Evolutionary conservation across 2,888 invertebrate genomes (phyloP).

Genomic region (Drosophila prostipennis): DNA sequence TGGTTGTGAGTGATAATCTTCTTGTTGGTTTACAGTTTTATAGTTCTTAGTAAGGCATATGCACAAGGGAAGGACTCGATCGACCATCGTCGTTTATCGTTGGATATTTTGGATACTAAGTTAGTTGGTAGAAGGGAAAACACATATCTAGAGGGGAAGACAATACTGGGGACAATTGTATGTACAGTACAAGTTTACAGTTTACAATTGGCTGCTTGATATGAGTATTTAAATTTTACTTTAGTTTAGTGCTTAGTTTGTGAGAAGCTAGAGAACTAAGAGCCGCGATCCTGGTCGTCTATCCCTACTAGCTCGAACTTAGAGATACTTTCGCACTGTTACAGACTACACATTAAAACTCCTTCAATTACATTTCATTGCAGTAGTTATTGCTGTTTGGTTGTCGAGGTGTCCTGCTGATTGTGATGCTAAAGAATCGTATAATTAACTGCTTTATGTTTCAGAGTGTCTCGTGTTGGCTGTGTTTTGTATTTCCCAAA

Average conservation of each 20-base stretch:
- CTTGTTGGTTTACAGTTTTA: not conserved
- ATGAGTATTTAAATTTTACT: slow-evolving; percentile 37
- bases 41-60: slow-evolving; percentile 59
- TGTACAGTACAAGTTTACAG: slow-evolving; percentile 31
- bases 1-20: not conserved
- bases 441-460: slow-evolving; percentile 13
- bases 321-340: slow-evolving; percentile 23
- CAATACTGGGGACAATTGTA: slow-evolving; percentile 44
- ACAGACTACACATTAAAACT: slow-evolving; percentile 34
- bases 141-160: slow-evolving; percentile 46
- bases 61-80: slow-evolving; percentile 68
- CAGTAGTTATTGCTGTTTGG: slow-evolving; percentile 63
- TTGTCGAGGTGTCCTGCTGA: slow-evolving; percentile 32
- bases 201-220: slow-evolving; percentile 52
- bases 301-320: slow-evolving; percentile 20
- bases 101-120: slow-evolving; percentile 20
- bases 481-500: slow-evolving; percentile 25
- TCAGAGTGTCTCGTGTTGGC: slow-evolving; percentile 32
- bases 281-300: slow-evolving; percentile 3
- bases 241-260: slow-evolving; percentile 32
- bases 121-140: slow-evolving; percentile 12
- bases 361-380: slow-evolving; percentile 57
- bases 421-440: slow-evolving; percentile 39
- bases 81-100: slow-evolving; percentile 45
- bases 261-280: slow-evolving; percentile 20